phyloP scores from a whole-genome alignment of 2,113 vertebrate genomes.

The Gnathonemus echidnorhynchus region DNA sequence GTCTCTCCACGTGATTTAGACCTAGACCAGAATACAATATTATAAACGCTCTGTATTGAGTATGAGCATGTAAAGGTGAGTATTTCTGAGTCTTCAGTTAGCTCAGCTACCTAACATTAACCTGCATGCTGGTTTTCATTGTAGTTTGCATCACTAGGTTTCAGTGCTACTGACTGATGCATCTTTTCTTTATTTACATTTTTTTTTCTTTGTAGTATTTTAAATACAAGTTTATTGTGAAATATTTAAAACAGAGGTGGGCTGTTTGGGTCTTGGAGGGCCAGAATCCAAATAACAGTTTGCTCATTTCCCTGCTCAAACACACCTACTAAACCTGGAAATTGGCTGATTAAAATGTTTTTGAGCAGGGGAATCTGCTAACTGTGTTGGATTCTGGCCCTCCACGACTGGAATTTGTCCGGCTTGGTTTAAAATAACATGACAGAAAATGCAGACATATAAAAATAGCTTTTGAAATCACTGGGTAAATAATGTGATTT shows the following conservation, averaged over 20 bases:
- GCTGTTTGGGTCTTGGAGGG: background rate
- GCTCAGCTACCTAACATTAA: background rate
- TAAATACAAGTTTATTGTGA: background rate
- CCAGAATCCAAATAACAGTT: background rate
- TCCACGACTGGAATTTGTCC: background rate
- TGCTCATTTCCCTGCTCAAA: background rate
- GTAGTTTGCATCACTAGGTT: background rate
- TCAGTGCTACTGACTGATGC: background rate
- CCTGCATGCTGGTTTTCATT: background rate
- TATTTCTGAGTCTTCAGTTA: background rate
- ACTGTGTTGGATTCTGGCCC: background rate
- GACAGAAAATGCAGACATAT: background rate
- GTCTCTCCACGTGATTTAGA: background rate
- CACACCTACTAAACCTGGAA: background rate
- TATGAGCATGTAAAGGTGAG: background rate
- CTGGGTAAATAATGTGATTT: background rate
- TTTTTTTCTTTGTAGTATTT: background rate
- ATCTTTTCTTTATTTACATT: background rate
- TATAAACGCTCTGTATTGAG: background rate
- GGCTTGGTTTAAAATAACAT: background rate
- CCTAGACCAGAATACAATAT: background rate
- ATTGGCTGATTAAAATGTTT: background rate
- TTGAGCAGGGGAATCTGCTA: background rate
- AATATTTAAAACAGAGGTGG: background rate
- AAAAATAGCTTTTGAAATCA: background rate